Percentiles rank a stretch among this genome's conserved stretches.
These are phyloP conservation scores for Neosalanx taihuensis DNA, from an alignment of 2,797 vertebrate genomes.

Conservation along the genomic window DNA sequence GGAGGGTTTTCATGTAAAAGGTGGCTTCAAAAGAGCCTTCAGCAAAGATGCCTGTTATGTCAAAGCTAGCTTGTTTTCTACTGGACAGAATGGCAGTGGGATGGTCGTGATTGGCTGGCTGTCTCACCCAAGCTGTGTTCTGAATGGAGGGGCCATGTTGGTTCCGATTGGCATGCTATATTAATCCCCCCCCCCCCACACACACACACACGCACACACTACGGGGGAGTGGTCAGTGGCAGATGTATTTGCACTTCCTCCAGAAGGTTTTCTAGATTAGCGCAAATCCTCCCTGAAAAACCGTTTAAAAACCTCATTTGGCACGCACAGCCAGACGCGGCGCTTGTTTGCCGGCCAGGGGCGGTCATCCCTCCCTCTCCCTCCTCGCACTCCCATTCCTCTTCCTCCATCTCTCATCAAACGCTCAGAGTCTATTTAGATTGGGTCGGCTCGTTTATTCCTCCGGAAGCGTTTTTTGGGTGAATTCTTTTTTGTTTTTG, in stretches of 20 bases:
- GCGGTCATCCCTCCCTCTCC: constrained; percentile 51
- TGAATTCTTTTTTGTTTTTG: constrained; percentile 50
- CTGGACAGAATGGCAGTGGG: not conserved
- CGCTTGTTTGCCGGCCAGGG: constrained; percentile 58
- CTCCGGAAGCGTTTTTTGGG: constrained; percentile 58
- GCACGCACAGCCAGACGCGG: constrained; percentile 60
- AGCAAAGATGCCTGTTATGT: not conserved
- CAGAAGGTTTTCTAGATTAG: constrained; percentile 75
- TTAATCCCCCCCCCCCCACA: constrained; percentile 55
- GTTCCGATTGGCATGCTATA: constrained; percentile 68
- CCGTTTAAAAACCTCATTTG: constrained; percentile 70
- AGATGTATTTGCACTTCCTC: constrained; percentile 74
- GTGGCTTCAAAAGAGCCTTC: too few relatives aligned
- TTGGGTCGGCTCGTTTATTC: constrained; percentile 56
- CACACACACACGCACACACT: constrained; percentile 44
- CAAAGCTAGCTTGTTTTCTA: not conserved
- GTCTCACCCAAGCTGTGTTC: constrained; percentile 57
- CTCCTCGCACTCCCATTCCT: constrained; percentile 44
- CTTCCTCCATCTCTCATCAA: constrained; percentile 25
- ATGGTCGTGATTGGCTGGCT: constrained; percentile 10
- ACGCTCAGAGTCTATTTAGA: constrained; percentile 51
- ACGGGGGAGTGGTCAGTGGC: constrained; percentile 67
- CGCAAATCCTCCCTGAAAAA: constrained; percentile 67
- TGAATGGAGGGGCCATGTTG: constrained; percentile 61
- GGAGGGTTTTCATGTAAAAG: not conserved